Evolutionary conservation across 2,113 vertebrate species (phyloP).

Genomic region (Chloropsis cyanopogon): DNA sequence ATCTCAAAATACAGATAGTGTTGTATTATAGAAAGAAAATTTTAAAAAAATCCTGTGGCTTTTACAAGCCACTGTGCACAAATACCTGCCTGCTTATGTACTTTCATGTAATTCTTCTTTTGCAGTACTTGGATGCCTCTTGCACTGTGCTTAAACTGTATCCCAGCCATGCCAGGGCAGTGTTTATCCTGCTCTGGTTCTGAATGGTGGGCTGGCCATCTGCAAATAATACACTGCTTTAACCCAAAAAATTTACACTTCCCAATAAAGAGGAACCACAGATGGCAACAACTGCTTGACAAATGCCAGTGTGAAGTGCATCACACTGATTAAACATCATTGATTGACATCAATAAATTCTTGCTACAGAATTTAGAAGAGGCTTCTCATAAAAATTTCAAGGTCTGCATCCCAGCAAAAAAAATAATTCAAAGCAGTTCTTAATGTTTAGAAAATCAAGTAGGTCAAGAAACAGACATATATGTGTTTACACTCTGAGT

Average conservation of each 20-base stretch:
- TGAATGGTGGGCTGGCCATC: slow-evolving; percentile 36
- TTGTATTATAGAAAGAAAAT: neutral
- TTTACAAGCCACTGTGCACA: slow-evolving; percentile 22
- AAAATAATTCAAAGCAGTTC: neutral
- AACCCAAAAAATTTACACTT: slow-evolving; percentile 41
- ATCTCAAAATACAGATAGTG: neutral
- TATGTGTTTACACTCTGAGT: neutral
- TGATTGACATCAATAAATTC: neutral
- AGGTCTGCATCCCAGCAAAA: neutral
- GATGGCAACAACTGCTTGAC: slow-evolving; percentile 14
- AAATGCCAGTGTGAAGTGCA: neutral
- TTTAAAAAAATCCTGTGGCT: neutral
- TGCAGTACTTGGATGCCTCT: slow-evolving; percentile 32
- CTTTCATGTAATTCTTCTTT: slow-evolving; percentile 36
- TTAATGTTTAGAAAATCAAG: neutral
- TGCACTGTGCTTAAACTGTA: slow-evolving; percentile 31
- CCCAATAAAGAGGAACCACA: slow-evolving; percentile 28
- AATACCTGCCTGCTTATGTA: neutral
- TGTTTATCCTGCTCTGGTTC: neutral
- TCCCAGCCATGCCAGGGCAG: neutral
- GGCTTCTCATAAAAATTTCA: slow-evolving; percentile 37
- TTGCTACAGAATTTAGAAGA: neutral
- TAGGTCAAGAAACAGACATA: neutral
- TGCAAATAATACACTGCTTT: slow-evolving; percentile 51
- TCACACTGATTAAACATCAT: neutral